Conservation (phyloP, 92 coral and sea anemone species). For the Actinostola sp. region DNA sequence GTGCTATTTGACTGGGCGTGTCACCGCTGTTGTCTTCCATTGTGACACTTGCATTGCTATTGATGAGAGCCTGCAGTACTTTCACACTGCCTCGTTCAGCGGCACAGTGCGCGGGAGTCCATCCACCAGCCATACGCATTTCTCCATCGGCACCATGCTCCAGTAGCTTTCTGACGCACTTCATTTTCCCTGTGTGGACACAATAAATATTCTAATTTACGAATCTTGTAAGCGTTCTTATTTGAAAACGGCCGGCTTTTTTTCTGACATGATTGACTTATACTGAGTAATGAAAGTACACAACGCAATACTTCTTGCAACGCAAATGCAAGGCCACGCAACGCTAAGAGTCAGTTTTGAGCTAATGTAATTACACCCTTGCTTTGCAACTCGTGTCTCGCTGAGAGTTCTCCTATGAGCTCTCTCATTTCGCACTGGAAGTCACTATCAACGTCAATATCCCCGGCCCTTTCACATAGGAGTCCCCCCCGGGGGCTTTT, state of each 20-base stretch:
- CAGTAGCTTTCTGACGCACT: slow-evolving; percentile 71
- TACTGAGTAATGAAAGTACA: not conserved
- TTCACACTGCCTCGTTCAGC: slow-evolving; percentile 84
- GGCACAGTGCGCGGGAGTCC: slow-evolving; percentile 99
- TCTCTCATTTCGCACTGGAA: too few relatives aligned
- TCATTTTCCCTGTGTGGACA: slow-evolving; percentile 55
- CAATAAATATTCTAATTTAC: too few relatives aligned
- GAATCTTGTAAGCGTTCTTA: too few relatives aligned
- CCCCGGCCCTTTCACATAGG: too few relatives aligned
- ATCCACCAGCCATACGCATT: slow-evolving; percentile 97
- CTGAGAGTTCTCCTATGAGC: too few relatives aligned
- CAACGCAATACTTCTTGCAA: not conserved
- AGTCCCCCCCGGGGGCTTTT: not conserved
- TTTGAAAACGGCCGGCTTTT: too few relatives aligned
- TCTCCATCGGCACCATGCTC: slow-evolving; percentile 87
- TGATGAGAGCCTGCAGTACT: slow-evolving; percentile 79
- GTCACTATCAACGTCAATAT: too few relatives aligned
- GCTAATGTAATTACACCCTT: too few relatives aligned
- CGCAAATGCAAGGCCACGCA: not conserved
- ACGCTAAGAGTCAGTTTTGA: not conserved
- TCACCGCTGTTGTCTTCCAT: slow-evolving; percentile 83
- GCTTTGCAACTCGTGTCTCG: too few relatives aligned
- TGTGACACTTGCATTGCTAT: slow-evolving; percentile 63
- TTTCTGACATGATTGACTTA: too few relatives aligned
- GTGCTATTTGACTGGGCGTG: slow-evolving; percentile 84